phyloP scores from a whole-genome alignment of 2,888 invertebrate species.

The Nipponacmea schrenckii region DNA sequence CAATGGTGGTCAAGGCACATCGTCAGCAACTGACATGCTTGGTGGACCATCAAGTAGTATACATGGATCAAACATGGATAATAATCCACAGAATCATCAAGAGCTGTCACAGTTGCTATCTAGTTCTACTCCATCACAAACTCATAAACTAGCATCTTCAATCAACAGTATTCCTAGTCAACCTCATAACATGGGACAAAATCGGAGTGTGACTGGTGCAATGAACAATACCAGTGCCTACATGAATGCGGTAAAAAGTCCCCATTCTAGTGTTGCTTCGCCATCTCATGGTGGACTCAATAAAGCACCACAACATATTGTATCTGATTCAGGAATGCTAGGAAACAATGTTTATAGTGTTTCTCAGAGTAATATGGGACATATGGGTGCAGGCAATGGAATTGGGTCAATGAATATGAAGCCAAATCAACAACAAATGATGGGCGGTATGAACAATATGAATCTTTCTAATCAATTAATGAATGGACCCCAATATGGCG shows the following conservation, averaged over 20 bases:
- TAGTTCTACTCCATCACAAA: conserved; percentile 45
- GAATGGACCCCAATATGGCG: conserved; percentile 63
- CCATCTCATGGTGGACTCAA: conserved; percentile 53
- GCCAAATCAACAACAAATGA: conserved; percentile 35
- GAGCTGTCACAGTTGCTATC: conserved; percentile 58
- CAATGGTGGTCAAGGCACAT: conserved; percentile 11
- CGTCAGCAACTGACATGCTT: conserved; percentile 38
- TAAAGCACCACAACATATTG: conserved; percentile 34
- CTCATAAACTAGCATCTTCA: conserved; percentile 70
- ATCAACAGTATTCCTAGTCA: conserved; percentile 44
- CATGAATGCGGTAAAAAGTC: conserved; percentile 57
- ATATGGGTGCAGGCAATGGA: background rate
- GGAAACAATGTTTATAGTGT: conserved; percentile 6
- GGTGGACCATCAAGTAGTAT: conserved; percentile 51
- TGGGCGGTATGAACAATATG: conserved; percentile 34
- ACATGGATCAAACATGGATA: conserved; percentile 43
- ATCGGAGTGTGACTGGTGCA: conserved; percentile 31
- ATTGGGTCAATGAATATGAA: conserved; percentile 18
- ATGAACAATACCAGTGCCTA: conserved; percentile 38
- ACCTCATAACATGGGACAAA: conserved; percentile 26
- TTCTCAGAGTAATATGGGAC: background rate
- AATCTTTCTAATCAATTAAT: conserved; percentile 52
- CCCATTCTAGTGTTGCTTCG: conserved; percentile 54
- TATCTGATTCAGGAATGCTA: conserved; percentile 16
- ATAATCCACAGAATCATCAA: conserved; percentile 51